Evolutionary conservation across 2,797 vertebrate species (phyloP).

Genomic region (Myotis pilosus): DNA sequence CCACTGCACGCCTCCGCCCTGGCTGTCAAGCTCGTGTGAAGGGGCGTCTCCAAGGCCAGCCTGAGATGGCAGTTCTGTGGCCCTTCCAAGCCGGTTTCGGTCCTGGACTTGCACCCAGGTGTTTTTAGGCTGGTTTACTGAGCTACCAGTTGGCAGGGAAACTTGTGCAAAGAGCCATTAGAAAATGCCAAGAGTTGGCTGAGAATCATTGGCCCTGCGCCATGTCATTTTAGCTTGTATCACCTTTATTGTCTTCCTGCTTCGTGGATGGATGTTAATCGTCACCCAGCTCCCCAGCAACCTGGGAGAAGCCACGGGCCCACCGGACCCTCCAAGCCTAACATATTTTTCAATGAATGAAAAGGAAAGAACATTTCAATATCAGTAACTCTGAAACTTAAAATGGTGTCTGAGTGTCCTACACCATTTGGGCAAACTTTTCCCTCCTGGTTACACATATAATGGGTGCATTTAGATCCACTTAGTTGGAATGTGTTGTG

Average conservation of each 20-base stretch:
- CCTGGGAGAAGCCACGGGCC: neutral
- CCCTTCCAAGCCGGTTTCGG: neutral
- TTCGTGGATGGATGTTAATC: neutral
- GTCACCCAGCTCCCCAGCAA: neutral
- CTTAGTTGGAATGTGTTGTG: neutral
- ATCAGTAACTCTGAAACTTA: conserved; percentile 10
- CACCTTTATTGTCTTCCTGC: neutral
- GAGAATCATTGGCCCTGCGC: neutral
- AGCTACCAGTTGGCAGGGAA: neutral
- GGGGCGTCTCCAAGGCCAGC: neutral
- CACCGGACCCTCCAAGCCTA: neutral
- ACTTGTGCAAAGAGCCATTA: neutral
- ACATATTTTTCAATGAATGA: neutral
- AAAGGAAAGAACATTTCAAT: neutral
- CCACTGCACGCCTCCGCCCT: too few species aligned
- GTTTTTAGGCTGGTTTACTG: neutral
- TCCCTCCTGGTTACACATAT: neutral
- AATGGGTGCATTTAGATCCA: neutral
- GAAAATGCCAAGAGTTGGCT: neutral
- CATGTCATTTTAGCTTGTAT: neutral
- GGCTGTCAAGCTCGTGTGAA: neutral
- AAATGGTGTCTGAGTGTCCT: neutral
- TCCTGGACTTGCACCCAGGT: neutral
- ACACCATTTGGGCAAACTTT: neutral
- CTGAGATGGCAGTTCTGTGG: neutral